Base-by-base conservation (phyloP, 2,797 vertebrate genomes). In the Brotula barbata region DNA sequence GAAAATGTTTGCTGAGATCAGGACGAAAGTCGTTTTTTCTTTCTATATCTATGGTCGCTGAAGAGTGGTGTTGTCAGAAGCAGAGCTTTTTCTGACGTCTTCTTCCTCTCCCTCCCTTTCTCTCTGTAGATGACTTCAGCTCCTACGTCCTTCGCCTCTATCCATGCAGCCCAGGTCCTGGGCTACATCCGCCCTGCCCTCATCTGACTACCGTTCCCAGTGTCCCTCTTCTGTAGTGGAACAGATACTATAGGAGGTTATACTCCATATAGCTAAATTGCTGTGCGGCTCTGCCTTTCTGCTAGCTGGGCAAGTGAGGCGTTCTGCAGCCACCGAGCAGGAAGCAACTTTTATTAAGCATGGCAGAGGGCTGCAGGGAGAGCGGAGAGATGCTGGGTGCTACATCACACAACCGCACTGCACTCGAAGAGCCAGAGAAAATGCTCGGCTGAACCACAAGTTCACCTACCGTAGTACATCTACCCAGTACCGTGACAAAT, bases 41-140 rank as follows among this genome's bases (percentile, higher is more conserved):
- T 85, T 87, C 81, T 81, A 42, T 73, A 85, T 2, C 3, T 7
- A 78, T 87, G 80, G 79, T 91, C 89, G 92, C 91, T 91, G 86
- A 89, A 93, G 89, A 92, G 92, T 84, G 68, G 88, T 89, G 92
- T 90, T 92, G 92, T 92, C 93, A 93, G 91, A 87, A 83, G 87
- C 85, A 87, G 84, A 87, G 86, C 85, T 88, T 90, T 88, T 89
- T 93, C 82, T 90, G 87, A 93, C 89, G 83, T 88, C 77, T 82
- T 87, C 84, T 89, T 91, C 87, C 90, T 92, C 92, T 91, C 90
- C 90, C 89, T 87, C 89, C 92, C 90, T 90, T 90, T 91, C 92
- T 91, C 90, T 89, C 78, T 91, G 88, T 90, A 93, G 93, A 94
- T 91, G 93, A 92, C 89, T 92, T 91, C 88, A 89, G 93, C 81